A percentile compares a stretch with the other conserved stretches of the same genome.
These are phyloP conservation scores for Nomada fabriciana DNA, from an alignment of 2,888 invertebrate genomes.

Conservation along the genomic window DNA sequence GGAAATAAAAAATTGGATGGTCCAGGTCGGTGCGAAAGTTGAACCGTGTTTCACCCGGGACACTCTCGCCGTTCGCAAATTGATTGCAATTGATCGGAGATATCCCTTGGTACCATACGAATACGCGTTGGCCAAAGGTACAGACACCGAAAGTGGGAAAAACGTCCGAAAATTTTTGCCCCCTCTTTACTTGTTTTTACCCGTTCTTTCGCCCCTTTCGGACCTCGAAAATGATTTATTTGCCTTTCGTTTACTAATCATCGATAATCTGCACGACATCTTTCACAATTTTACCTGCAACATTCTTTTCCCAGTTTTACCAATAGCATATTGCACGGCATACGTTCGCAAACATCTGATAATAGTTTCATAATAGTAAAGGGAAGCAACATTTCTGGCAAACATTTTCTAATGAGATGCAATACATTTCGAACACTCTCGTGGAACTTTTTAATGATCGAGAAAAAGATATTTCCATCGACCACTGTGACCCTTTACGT, in stretches of 20 bases:
- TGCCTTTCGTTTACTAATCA: no score
- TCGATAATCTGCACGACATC: no score
- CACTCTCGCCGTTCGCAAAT: conserved; percentile 33
- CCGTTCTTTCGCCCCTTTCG: no score
- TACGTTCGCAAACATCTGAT: no score
- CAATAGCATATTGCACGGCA: not conserved
- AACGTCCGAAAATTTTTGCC: not conserved
- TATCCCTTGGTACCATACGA: conserved; percentile 12
- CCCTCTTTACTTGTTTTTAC: not conserved
- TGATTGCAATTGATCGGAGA: conserved; percentile 47
- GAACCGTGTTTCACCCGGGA: conserved; percentile 10
- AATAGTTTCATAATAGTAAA: no score
- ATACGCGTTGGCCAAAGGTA: not conserved
- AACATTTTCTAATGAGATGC: no score
- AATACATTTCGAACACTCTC: no score
- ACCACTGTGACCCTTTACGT: not conserved
- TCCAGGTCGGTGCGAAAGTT: conserved; percentile 21
- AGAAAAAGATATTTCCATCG: not conserved
- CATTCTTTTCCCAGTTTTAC: not conserved
- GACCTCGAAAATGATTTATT: no score
- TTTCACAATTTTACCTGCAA: no score
- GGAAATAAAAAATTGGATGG: conserved; percentile 20
- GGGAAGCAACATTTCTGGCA: no score
- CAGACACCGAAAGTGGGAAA: not conserved
- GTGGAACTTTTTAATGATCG: not conserved